Conservation (phyloP, 2,113 vertebrate species). For the Tricholaema leucomelas region DNA sequence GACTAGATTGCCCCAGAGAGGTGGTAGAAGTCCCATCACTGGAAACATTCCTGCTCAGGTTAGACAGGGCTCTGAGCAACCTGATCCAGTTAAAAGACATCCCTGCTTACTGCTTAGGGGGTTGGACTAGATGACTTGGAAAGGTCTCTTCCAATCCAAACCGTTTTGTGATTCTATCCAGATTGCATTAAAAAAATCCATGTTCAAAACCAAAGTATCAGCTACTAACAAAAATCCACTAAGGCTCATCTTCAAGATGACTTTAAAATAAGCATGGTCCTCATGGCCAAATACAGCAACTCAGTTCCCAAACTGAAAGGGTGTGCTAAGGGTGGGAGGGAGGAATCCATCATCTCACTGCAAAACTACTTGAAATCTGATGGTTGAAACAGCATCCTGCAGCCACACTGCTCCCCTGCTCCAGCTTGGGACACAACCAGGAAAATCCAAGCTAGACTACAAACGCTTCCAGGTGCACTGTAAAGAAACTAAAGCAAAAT, state of each 20-base stretch:
- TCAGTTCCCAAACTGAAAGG: neutral
- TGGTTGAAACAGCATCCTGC: neutral
- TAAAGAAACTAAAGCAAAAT: neutral
- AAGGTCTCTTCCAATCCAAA: neutral
- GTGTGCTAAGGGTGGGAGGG: neutral
- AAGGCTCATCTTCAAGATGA: neutral
- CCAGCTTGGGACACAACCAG: neutral
- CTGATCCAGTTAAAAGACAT: neutral
- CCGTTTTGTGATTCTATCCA: neutral
- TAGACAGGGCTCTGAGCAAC: neutral
- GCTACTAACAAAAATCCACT: neutral
- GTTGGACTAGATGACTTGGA: neutral
- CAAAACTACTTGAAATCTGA: neutral
- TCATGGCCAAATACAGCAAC: neutral
- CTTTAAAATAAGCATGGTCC: neutral
- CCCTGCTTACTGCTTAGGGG: neutral
- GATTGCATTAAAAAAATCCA: too few relatives aligned
- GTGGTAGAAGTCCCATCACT: neutral
- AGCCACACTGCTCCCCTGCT: neutral
- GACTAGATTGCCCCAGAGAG: neutral
- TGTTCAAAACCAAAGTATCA: too few relatives aligned
- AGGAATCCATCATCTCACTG: conserved; percentile 16
- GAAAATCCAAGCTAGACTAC: neutral
- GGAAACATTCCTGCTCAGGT: neutral
- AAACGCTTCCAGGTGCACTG: conserved; percentile 6